A percentile compares a stretch with the other conserved stretches of the same genome.
Conservation (phyloP, 2,797 vertebrate species). For the Scolopax bukidnonensis region DNA sequence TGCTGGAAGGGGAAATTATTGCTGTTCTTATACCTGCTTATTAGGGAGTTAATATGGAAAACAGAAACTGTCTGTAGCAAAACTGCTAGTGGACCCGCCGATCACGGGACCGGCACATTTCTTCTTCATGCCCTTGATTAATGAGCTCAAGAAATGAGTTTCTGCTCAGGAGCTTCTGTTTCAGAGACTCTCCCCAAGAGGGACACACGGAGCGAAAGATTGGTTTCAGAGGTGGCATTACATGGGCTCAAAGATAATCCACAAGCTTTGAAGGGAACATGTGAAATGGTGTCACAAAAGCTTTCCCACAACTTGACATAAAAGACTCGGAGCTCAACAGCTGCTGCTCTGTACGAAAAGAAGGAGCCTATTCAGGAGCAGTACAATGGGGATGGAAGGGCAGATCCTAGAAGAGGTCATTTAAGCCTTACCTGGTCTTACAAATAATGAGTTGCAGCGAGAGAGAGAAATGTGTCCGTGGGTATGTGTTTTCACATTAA, state of each 20-base stretch:
- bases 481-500: not conserved
- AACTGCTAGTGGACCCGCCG: not conserved
- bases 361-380: constrained; percentile 72
- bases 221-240: constrained; percentile 69
- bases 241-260: constrained; percentile 74
- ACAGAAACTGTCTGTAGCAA: not conserved
- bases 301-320: constrained; percentile 84
- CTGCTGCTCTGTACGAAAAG: constrained; percentile 75
- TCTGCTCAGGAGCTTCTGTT: constrained; percentile 1
- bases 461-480: not conserved
- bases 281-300: constrained; percentile 77
- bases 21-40: not conserved
- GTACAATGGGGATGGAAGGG: constrained; percentile 52
- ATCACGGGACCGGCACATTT: not conserved
- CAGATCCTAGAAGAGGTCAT: constrained; percentile 13
- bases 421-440: constrained; percentile 67
- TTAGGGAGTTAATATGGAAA: not conserved
- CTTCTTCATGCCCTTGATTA: not conserved
- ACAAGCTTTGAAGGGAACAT: constrained; percentile 73
- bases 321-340: constrained; percentile 77
- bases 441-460: not conserved
- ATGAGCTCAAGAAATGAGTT: not conserved
- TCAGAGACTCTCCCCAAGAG: not conserved
- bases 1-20: not conserved
- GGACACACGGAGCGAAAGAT: not conserved